These are phyloP conservation scores for Clostera curtula DNA, from an alignment of 2,888 invertebrate species.

Conservation along the genomic window DNA sequence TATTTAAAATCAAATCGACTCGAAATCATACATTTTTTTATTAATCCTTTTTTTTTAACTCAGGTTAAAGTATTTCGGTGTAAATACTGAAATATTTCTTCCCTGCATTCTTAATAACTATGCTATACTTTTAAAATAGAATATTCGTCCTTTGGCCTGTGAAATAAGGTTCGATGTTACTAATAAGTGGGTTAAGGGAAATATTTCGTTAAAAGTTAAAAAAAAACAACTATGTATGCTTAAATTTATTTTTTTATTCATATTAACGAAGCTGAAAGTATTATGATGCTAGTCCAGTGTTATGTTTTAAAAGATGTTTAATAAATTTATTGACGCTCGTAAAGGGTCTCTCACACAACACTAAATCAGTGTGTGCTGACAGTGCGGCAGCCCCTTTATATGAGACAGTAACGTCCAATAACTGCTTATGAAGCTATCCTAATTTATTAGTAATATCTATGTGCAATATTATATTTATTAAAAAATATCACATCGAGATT, in stretches of 20 bases:
- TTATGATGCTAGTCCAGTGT: constrained; percentile 68
- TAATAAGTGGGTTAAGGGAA: constrained; percentile 29
- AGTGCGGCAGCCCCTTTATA: too few species aligned
- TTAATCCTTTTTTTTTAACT: too few species aligned
- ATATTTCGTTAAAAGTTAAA: constrained; percentile 13
- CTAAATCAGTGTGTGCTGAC: too few species aligned
- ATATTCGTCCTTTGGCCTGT: constrained; percentile 58
- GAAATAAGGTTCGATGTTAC: constrained; percentile 25
- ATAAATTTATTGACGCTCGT: too few species aligned
- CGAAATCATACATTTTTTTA: too few species aligned
- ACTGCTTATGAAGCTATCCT: constrained; percentile 49
- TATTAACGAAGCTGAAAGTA: constrained; percentile 45
- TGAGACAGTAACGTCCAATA: too few species aligned
- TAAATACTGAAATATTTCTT: too few species aligned
- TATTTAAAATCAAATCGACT: too few species aligned
- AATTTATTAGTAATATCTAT: too few species aligned
- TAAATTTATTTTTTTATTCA: constrained; percentile 29
- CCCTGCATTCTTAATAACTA: constrained; percentile 14
- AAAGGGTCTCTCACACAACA: too few species aligned
- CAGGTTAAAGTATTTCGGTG: too few species aligned
- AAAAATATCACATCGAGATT: not conserved
- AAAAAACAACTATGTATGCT: constrained; percentile 23
- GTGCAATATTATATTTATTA: constrained; percentile 38
- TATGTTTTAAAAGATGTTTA: constrained; percentile 30
- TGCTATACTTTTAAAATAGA: constrained; percentile 52